phyloP scores from a whole-genome alignment of 2,113 vertebrate genomes.

The Forbesichthys agassizii region DNA sequence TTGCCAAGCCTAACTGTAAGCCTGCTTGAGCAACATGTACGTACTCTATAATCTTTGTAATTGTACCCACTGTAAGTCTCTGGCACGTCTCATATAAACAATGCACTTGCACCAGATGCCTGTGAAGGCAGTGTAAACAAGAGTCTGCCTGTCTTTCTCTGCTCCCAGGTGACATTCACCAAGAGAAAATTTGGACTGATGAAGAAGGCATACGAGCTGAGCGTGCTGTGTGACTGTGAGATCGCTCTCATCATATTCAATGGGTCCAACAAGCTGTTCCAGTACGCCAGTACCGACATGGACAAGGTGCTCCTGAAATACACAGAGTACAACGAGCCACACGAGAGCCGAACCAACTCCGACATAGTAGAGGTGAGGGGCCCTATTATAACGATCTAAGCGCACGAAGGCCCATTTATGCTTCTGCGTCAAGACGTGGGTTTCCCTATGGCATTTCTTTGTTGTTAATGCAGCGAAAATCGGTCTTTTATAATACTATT shows the following conservation, averaged over 20 bases:
- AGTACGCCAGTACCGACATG: conserved; percentile 98
- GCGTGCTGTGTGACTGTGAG: conserved; percentile 98
- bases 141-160: conserved; percentile 17
- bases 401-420: too few relatives aligned
- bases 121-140: not conserved
- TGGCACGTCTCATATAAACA: not conserved
- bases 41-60: not conserved
- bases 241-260: conserved; percentile 99
- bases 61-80: not conserved
- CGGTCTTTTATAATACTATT: too few relatives aligned
- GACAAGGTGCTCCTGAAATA: conserved; percentile 98
- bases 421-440: too few relatives aligned
- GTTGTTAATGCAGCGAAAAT: too few relatives aligned
- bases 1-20: too few relatives aligned
- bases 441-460: too few relatives aligned
- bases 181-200: conserved; percentile 98
- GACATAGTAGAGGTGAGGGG: conserved; percentile 95
- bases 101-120: too few relatives aligned
- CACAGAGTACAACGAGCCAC: conserved; percentile 96
- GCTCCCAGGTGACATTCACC: conserved; percentile 91
- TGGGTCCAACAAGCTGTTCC: conserved; percentile 98
- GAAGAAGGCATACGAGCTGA: conserved; percentile 98
- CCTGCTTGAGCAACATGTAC: too few relatives aligned
- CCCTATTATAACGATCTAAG: too few relatives aligned
- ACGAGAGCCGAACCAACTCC: conserved; percentile 97